Evolutionary conservation across 2,888 invertebrate genomes (phyloP).

Genomic region (Iphiclides podalirius): DNA sequence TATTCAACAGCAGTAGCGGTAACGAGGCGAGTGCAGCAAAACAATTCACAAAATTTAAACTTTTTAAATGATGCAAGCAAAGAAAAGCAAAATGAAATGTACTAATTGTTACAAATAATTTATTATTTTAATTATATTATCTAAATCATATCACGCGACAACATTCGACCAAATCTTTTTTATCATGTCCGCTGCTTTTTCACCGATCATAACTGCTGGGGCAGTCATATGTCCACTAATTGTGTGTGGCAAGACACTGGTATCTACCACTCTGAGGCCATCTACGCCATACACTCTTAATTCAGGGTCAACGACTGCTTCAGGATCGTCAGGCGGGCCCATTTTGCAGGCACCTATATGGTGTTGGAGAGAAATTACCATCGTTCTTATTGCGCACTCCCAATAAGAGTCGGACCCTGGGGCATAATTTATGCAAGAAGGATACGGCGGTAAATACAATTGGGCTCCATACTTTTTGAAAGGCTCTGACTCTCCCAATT

Average conservation of each 20-base stretch:
- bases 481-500: slow-evolving; percentile 78
- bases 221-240: slow-evolving; percentile 83
- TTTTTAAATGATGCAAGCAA: too few relatives aligned
- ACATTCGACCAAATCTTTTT: slow-evolving; percentile 76
- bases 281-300: slow-evolving; percentile 82
- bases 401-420: slow-evolving; percentile 84
- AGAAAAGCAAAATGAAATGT: too few relatives aligned
- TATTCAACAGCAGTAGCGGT: too few relatives aligned
- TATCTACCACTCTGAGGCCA: slow-evolving; percentile 83
- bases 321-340: slow-evolving; percentile 82
- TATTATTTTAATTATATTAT: slow-evolving; percentile 7
- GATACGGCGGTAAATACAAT: slow-evolving; percentile 73
- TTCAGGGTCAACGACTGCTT: slow-evolving; percentile 83
- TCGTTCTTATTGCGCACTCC: slow-evolving; percentile 83
- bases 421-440: slow-evolving; percentile 68
- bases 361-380: slow-evolving; percentile 80
- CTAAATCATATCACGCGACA: slow-evolving; percentile 29
- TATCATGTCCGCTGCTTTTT: slow-evolving; percentile 86
- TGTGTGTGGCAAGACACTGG: slow-evolving; percentile 84
- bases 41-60: too few relatives aligned
- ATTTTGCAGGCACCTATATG: slow-evolving; percentile 85
- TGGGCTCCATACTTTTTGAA: slow-evolving; percentile 79
- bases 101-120: slow-evolving; percentile 9
- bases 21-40: too few relatives aligned
- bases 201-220: slow-evolving; percentile 86